Evolutionary conservation across 2,797 vertebrate species (phyloP).

Genomic region (Telmatherina bonti): DNA sequence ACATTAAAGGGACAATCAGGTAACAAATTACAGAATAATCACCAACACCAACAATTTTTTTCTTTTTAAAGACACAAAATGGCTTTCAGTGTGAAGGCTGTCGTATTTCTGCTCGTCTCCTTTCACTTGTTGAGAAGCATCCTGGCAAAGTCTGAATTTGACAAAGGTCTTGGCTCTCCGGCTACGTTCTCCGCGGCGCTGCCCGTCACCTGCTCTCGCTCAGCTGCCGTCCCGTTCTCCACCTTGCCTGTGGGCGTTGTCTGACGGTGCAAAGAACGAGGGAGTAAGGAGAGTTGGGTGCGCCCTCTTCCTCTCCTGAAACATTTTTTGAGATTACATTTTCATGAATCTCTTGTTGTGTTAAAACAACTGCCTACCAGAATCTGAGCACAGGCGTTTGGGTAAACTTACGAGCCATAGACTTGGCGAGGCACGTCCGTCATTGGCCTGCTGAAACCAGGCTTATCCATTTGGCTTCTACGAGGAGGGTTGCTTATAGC

Average conservation of each 20-base stretch:
- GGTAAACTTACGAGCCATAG: slow-evolving; percentile 90
- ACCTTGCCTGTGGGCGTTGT: slow-evolving; percentile 75
- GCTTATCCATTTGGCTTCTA: slow-evolving; percentile 79
- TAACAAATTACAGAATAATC: slow-evolving; percentile 64
- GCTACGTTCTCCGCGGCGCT: slow-evolving; percentile 58
- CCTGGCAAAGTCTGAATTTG: slow-evolving; percentile 97
- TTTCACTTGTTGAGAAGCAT: slow-evolving; percentile 94
- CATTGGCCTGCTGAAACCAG: slow-evolving; percentile 62
- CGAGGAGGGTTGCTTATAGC: slow-evolving; percentile 96
- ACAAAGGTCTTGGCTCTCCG: slow-evolving; percentile 85
- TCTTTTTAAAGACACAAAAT: slow-evolving; percentile 84
- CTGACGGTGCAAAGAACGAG: slow-evolving; percentile 90
- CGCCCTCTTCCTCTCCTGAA: slow-evolving; percentile 92
- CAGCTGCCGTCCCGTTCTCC: slow-evolving; percentile 88
- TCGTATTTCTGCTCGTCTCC: slow-evolving; percentile 47
- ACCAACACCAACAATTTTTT: slow-evolving; percentile 39
- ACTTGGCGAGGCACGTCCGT: slow-evolving; percentile 78
- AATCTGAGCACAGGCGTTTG: not conserved
- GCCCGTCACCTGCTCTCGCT: slow-evolving; percentile 46
- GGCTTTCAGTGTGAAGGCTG: slow-evolving; percentile 84
- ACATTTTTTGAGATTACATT: not conserved
- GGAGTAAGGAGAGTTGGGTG: slow-evolving; percentile 93
- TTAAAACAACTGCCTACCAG: not conserved
- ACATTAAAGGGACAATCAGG: slow-evolving; percentile 65
- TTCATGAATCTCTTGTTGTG: not conserved